Evolutionary conservation across 2,797 vertebrate genomes (phyloP), one percentile per base, ranked within the genome.

Genomic region (Botia kubotai): DNA sequence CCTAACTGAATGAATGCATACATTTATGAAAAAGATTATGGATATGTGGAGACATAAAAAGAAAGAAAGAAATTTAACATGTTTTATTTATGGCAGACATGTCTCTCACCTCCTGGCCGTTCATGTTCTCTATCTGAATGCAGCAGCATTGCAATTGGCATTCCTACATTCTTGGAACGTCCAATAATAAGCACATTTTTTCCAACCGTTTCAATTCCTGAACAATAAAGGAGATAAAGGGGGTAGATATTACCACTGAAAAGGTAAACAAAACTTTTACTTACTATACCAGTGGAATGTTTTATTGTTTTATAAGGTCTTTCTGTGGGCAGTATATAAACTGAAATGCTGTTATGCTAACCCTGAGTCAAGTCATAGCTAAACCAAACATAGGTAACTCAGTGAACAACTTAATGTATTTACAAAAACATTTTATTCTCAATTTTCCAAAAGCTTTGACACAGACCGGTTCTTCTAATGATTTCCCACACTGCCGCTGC

Each of bases 401-500:
- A 53, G 17, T 53, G 1, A 53, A 8, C 50, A 53, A 53, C 11
- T 17, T 3, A 53, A 8, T 16, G 6, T 16, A 4, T 29, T 55
- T 55, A 19, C 2, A 46, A 26, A 23, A 50, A 2, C 11, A 53
- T 6, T 53, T 17, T 53, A 17, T 13, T 16, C 14, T 17, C 0
- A 53, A 53, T 17, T 53, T 17, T 53, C 50, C 5, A 16, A 53
- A 53, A 53, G 16, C 13, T 17, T 53, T 53, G 14, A 16, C 52
- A 53, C 52, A 17, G 5, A 74, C 97, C 96, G 79, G 93, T 93
- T 82, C 96, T 91, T 87, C 91, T 94, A 46, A 98, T 96, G 60
- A 98, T 97, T 84, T 98, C 97, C 97, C 97, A 98, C 16, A 98
- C 96, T 0, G 96, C 97, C 43, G 95, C 94, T 43, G 96, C 96